Base-by-base conservation (phyloP, 2,797 vertebrate species). In the Channa striata region DNA sequence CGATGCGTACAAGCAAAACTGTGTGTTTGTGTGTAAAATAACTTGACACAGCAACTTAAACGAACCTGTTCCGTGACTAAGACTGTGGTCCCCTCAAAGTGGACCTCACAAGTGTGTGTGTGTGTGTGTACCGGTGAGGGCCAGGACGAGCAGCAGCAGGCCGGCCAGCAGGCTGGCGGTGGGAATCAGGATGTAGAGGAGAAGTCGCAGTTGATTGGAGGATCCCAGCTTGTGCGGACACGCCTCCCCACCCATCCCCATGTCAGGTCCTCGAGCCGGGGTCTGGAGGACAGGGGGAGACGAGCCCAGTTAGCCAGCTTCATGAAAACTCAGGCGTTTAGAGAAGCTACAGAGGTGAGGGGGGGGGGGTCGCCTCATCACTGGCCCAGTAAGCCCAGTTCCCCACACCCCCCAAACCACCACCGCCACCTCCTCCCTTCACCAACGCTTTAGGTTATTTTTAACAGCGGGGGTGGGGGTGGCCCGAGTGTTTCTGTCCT, bases 121-220 rank as follows among this genome's bases (percentile, higher is more conserved):
- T 66, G 49, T 43, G 60, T 66, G 21, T 42, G 23, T 83, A 92
- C 91, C 91, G 1, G 82, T 87, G 43, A 91, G 75, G 33, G 59
- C 50, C 37, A 91, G 87, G 21, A 65, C 56, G 2, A 91, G 84
- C 73, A 90, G 81, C 77, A 91, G 84, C 59, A 84, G 63, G 3
- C 62, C 87, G 0, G 65, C 80, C 80, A 90, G 58, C 60, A 91
- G 83, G 44, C 81, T 86, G 17, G 73, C 21, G 0, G 78, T 39
- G 5, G 91, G 89, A 9, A 92, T 23, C 73, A 91, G 78, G 83
- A 92, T 80, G 85, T 84, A 92, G 65, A 89, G 71, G 12, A 91
- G 83, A 11, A 83, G 88, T 11, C 87, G 81, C 1, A 87, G 82
- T 33, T 83, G 87, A 51, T 82, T 85, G 85, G 81, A 65, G 7